Evolutionary conservation across 2,113 vertebrate species (phyloP).

Genomic region (Tenrec ecaudatus): DNA sequence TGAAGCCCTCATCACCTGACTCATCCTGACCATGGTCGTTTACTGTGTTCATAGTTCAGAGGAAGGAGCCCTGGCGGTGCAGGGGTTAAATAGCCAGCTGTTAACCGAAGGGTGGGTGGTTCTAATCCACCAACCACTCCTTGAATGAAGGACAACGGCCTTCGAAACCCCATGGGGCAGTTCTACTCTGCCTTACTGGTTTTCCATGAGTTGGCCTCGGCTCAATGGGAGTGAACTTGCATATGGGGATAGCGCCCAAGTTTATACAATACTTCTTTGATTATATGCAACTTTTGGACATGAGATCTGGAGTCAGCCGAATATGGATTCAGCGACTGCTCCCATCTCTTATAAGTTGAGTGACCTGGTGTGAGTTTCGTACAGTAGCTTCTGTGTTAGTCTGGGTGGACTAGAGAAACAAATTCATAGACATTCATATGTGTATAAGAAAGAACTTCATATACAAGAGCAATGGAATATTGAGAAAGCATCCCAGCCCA

Average conservation of each 20-base stretch:
- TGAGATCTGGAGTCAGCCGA: background rate
- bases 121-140: background rate
- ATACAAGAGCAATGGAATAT: too few relatives aligned
- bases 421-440: too few relatives aligned
- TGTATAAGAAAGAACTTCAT: too few relatives aligned
- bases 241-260: background rate
- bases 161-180: background rate
- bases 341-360: background rate
- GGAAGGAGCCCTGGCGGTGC: background rate
- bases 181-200: background rate
- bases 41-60: background rate
- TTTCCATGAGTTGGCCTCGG: background rate
- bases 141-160: background rate
- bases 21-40: background rate
- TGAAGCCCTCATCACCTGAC: background rate
- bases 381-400: too few relatives aligned
- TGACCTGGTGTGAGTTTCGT: background rate
- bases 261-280: background rate
- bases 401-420: too few relatives aligned
- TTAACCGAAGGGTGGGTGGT: background rate
- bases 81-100: background rate
- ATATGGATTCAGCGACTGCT: background rate
- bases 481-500: too few relatives aligned
- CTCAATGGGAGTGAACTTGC: background rate
- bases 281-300: background rate